Base-by-base conservation (phyloP, 2,888 invertebrate genomes). In the Polydrusus cervinus region DNA sequence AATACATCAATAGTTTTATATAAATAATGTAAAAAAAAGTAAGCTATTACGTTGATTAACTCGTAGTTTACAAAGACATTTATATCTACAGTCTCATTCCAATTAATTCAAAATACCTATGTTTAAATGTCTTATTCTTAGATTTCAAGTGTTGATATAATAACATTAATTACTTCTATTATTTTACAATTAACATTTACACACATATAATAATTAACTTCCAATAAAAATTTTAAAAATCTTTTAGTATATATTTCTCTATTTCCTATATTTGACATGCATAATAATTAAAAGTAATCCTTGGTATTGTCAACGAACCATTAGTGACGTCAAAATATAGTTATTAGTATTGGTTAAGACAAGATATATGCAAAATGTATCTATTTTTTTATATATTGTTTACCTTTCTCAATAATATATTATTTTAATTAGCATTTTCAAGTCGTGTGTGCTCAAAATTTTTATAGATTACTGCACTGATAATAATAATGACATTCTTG, bases 271-370 rank as follows among this genome's bases (percentile, higher is more conserved):
- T 51, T 51, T 51, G 51, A 51, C 20, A 10, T 20, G 5, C 1
- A 3, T 13, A n/a, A 20, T 51, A 51, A 51, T 49, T 49, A 49
- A 16, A 11, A 51, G 51, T 51, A 20, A 20, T 51, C 51, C 20
- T 51, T 51, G 20, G 51, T 51, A 51, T n/a, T 51, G 51, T 51
- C 51, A 51, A 20, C 51, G 51, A 51, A 51, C 49, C 16, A 49
- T 49, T 18, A 49, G 1, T 49, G 49, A 49, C 49, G 49, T 49
- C 49, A 16, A 49, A 49, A 49, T 49, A 18, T 51, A 20, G 51
- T 51, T 51, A 51, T 10, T 20, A 51, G 8, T 47, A 16, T 47
- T 47, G 7, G 13, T 43, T 43, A 43, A 43, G 6, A 43, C n/a
- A 47, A 5, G 16, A 47, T 47, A 9, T 7, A 47, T 16, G 47